Evolutionary conservation across 2,888 invertebrate species (phyloP), one percentile per base, ranked within the genome.

Genomic region (Hirtodrosophila confusa): DNA sequence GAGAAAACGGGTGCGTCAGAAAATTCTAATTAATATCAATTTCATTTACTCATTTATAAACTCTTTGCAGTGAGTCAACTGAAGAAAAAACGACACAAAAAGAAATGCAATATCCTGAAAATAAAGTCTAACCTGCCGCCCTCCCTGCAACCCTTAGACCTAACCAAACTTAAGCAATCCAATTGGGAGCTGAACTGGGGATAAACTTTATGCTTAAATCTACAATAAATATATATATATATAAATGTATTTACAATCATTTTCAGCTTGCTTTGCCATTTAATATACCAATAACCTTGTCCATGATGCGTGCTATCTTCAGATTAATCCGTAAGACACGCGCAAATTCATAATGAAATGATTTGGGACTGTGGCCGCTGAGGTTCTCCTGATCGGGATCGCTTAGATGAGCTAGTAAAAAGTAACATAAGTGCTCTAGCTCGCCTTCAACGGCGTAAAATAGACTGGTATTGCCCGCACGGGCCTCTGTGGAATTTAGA

Each of bases 361-460:
- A 69, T 63, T 80, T 86, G 9, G 90, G 88, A 64, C 90, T 89
- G 31, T 85, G 70, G 0, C 90, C 90, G 62, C 89, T 80, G 8
- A 86, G 77, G 57, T 90, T 91, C 56, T 85, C 78, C 11, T 88
- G 70, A 6, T 86, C 85, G 3, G 91, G 91, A 79, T 91, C 86
- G 7, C 86, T 78, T 11, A 90, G 67, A 51, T 91, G 90, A 0
- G 90, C 89, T 43, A 91, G 50, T 5, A 91, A 55, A 53, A 90
- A 88, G 50, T 90, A 91, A 39, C 88, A 75, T 7, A 91, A 71
- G 56, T 91, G 89, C 43, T 91, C 90, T 47, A 75, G 62, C 44
- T 85, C 79, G 12, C 82, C 76, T 65, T 89, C 89, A 10, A 91
- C 77, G 17, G 91, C 90, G 70, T 79, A 89, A 47, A 89, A 90